Evolutionary conservation across 2,113 vertebrate species (phyloP).

Genomic region (Hippoglossus stenolepis): DNA sequence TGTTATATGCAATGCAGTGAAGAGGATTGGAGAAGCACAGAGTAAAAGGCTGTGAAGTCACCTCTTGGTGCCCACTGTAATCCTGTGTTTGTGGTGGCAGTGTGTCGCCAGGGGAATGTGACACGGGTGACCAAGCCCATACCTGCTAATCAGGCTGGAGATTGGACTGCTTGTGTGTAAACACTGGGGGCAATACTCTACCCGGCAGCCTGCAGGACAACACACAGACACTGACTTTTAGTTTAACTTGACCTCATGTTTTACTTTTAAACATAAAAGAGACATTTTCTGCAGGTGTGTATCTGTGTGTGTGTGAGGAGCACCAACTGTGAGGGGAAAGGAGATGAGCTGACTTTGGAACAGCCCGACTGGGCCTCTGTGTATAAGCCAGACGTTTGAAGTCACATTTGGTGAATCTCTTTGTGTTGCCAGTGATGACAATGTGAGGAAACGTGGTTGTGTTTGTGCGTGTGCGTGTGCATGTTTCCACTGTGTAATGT

Average conservation of each 20-base stretch:
- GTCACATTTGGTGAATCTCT: slow-evolving; percentile 49
- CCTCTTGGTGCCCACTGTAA: not conserved
- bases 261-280: not conserved
- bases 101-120: slow-evolving; percentile 58
- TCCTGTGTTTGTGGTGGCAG: slow-evolving; percentile 41
- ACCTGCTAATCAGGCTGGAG: slow-evolving; percentile 66
- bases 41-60: too few species aligned
- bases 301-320: not conserved
- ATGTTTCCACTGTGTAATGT: slow-evolving; percentile 68
- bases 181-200: slow-evolving; percentile 37
- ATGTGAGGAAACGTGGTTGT: slow-evolving; percentile 63
- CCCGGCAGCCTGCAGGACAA: too few species aligned
- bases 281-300: slow-evolving; percentile 11
- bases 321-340: not conserved
- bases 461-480: slow-evolving; percentile 15
- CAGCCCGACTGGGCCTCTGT: not conserved
- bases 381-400: slow-evolving; percentile 22
- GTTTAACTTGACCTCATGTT: not conserved
- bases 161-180: slow-evolving; percentile 75
- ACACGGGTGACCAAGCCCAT: slow-evolving; percentile 74
- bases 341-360: slow-evolving; percentile 18
- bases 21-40: too few species aligned
- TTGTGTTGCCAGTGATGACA: slow-evolving; percentile 50
- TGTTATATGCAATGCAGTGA: too few species aligned
- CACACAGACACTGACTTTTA: not conserved